Base-by-base conservation (phyloP, 2,113 vertebrate genomes). In the Paramisgurnus dabryanus region DNA sequence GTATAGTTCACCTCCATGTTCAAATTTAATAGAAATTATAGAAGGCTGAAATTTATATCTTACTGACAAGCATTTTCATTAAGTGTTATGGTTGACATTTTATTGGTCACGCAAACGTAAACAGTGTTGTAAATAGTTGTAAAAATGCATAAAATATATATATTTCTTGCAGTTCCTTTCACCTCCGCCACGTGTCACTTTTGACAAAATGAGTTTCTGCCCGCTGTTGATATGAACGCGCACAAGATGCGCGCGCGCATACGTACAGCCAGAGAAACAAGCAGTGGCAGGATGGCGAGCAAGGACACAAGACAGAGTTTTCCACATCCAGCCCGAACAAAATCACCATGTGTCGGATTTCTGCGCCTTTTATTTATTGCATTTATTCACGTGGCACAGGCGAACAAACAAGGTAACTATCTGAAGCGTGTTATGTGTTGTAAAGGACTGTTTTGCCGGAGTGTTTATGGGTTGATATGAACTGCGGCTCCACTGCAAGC, bases 341-440 rank as follows among this genome's bases (percentile, higher is more conserved):
- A 87, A 85, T 82, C 86, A 41, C 45, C 86, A 49, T 91, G 88
- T 79, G 4, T 90, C n/a, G 89, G 90, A 86, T 66, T 92, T 45
- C 70, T 93, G 84, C 88, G 91, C 86, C 85, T 93, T 82, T 89
- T 94, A 93, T 93, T 94, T 93, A 93, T 94, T 92, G 89, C 90
- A 90, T 89, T 92, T 86, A 91, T 93, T 84, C 91, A 94, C 82
- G 69, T 88, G 86, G 83, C 91, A 84, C 87, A 90, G 81, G 91
- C 91, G 76, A 92, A 92, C 85, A 91, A 93, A 87, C 91, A 94
- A 93, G 93, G 93, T 94, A 75, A 84, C 47, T 18, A 5, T 7
- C 13, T 18, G 7, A 49, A 40, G 47, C 47, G 74, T 18, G 74
- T 65, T 13, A 45, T 65, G 3, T 45, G 17, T 49, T 49, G 18